phyloP scores from a whole-genome alignment of 2,888 invertebrate species.

The Morpho deidamia region DNA sequence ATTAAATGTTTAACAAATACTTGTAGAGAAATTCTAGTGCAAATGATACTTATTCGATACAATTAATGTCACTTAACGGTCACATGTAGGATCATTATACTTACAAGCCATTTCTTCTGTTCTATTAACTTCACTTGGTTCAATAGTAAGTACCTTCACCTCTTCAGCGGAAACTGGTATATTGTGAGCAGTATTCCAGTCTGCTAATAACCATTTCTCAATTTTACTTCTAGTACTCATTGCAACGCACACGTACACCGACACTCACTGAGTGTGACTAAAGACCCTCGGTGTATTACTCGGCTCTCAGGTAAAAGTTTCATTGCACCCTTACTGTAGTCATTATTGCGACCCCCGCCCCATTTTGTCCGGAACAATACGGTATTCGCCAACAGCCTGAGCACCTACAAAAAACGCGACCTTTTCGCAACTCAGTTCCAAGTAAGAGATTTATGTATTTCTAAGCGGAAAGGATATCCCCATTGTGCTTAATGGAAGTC shows the following conservation, averaged over 20 bases:
- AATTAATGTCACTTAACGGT: background rate
- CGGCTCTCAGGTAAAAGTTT: slow-evolving; percentile 60
- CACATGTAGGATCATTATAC: slow-evolving; percentile 1
- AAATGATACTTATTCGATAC: background rate
- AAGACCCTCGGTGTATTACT: slow-evolving; percentile 20
- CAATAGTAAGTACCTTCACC: slow-evolving; percentile 15
- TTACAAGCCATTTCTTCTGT: slow-evolving; percentile 15
- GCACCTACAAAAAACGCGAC: slow-evolving; percentile 54
- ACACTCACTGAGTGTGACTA: slow-evolving; percentile 15
- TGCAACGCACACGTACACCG: slow-evolving; percentile 6
- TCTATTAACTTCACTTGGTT: slow-evolving; percentile 3
- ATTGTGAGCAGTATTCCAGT: slow-evolving; percentile 38
- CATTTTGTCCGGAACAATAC: slow-evolving; percentile 47
- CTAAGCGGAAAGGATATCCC: slow-evolving; percentile 34
- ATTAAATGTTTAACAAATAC: too few relatives aligned
- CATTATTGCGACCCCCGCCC: slow-evolving; percentile 56
- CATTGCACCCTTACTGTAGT: slow-evolving; percentile 64
- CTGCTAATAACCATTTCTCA: slow-evolving; percentile 53
- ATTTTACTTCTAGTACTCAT: slow-evolving; percentile 35
- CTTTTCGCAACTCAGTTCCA: slow-evolving; percentile 63
- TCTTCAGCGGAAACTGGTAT: slow-evolving; percentile 20
- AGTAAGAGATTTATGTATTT: slow-evolving; percentile 38
- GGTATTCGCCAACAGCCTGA: slow-evolving; percentile 57
- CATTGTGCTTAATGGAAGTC: slow-evolving; percentile 11
- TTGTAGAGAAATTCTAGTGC: too few relatives aligned